A percentile compares a stretch with the other conserved stretches of the same genome.
Conservation (phyloP, 2,888 invertebrate genomes). For the Cheilosia scutellata region DNA sequence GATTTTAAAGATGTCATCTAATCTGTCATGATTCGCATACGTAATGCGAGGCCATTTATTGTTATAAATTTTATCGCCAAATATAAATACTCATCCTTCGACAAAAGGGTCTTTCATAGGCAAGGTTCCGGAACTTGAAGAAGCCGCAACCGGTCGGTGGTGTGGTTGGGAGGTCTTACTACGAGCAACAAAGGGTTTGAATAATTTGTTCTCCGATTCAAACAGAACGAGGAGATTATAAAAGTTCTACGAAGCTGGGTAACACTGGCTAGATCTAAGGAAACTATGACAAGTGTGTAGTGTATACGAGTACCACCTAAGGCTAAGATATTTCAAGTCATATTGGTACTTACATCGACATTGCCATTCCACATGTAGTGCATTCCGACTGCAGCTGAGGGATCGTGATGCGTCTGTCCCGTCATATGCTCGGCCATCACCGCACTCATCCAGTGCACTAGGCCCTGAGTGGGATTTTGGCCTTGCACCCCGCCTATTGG, state of each 20-base stretch:
- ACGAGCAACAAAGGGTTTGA: too few relatives aligned
- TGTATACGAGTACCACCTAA: too few relatives aligned
- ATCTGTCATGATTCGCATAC: slow-evolving; percentile 57
- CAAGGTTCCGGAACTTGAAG: slow-evolving; percentile 8
- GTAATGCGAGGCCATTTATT: slow-evolving; percentile 55
- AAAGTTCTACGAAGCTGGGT: too few relatives aligned
- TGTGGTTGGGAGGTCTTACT: too few relatives aligned
- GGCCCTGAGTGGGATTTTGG: slow-evolving; percentile 90
- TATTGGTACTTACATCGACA: slow-evolving; percentile 82
- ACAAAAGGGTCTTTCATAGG: background rate
- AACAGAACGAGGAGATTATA: too few relatives aligned
- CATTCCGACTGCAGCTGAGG: slow-evolving; percentile 84
- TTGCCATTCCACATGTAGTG: slow-evolving; percentile 85
- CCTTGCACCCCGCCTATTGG: slow-evolving; percentile 85
- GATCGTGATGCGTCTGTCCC: slow-evolving; percentile 89
- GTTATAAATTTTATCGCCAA: slow-evolving; percentile 58
- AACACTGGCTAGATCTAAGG: too few relatives aligned
- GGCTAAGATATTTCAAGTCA: too few relatives aligned
- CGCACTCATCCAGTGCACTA: slow-evolving; percentile 97
- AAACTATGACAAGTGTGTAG: too few relatives aligned
- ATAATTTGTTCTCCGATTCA: too few relatives aligned
- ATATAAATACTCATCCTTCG: slow-evolving; percentile 47
- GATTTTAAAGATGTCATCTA: too few relatives aligned
- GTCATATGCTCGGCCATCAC: slow-evolving; percentile 98
- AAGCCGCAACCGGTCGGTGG: slow-evolving; percentile 4